These are phyloP conservation scores for Polyergus mexicanus DNA, from an alignment of 1,140 invertebrate species.

Conservation along the genomic window DNA sequence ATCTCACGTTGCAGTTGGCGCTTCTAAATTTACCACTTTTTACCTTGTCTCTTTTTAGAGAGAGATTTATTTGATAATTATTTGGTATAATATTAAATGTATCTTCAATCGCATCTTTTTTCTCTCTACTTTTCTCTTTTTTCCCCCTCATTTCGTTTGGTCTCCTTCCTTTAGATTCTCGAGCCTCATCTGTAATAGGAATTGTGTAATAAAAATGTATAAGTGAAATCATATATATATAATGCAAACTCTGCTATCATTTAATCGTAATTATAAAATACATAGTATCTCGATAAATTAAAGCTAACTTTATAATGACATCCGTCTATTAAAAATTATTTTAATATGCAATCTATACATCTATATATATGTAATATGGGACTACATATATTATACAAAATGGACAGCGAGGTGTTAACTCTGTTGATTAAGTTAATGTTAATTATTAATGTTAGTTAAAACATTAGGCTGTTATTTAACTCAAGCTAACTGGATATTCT, in stretches of 20 bases:
- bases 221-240: background rate
- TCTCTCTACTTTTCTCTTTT: too few relatives aligned
- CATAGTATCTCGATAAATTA: background rate
- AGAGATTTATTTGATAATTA: background rate
- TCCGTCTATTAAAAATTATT: background rate
- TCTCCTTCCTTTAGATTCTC: background rate
- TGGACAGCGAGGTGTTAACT: too few relatives aligned
- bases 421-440: background rate
- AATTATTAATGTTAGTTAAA: background rate
- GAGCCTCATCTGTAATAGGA: background rate
- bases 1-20: conserved; percentile 8
- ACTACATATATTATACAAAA: background rate
- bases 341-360: background rate
- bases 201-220: background rate
- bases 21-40: conserved; percentile 3
- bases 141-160: background rate
- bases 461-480: background rate
- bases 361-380: background rate
- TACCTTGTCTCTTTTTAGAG: background rate
- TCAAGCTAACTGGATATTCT: background rate
- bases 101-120: background rate
- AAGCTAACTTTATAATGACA: background rate
- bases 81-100: background rate
- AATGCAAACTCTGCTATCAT: background rate
- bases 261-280: background rate